Base-by-base conservation (phyloP, 2,888 invertebrate species). In the Harpagoxenus sublaevis region DNA sequence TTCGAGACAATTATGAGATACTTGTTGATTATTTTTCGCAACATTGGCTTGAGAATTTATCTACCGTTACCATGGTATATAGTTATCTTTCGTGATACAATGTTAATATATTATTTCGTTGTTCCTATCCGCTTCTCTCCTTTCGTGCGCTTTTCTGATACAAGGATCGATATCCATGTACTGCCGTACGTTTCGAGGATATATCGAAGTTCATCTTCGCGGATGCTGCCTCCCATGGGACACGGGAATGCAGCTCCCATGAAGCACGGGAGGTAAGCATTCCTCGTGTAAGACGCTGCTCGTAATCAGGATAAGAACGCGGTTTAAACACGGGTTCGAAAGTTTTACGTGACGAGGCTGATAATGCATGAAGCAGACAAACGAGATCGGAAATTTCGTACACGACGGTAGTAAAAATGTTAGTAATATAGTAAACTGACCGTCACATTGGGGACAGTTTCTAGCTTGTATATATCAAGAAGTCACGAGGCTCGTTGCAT, bases 301-400 rank as follows among this genome's bases (percentile, higher is more conserved):
- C 73, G 88, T 87, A 87, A 88, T 87, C 84, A 77, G 83, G 83
- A 66, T 73, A 84, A 86, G 84, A 84, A 83, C 71, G 83, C 84
- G 60, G 75, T 74, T 78, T 66, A 75, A 84, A 68, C 74, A 65
- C 57, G 71, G 74, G 51, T 63, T 48, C 63, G 63, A 79, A 84
- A 87, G 53, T 63, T 63, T 78, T 86, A 88, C 88, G 88, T 88
- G 88, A 87, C 83, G 77, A 60, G 86, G 53, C 74, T 88, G 68
- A 78, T 84, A 88, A 88, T 84, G 65, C 42, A 71, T 4, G 12
- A 51, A 51, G 18, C 23, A 57, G 48, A 66, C 45, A 53, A 86
- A 70, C 83, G 70, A 79, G 87, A 78, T 65, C 66, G 39, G 65
- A 79, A 86, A 77, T 83, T 65, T 79, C 60, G 51, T 63, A 55